These are phyloP conservation scores for Mionectes olivaceus DNA, from an alignment of 2,797 vertebrate species.

Conservation along the genomic window DNA sequence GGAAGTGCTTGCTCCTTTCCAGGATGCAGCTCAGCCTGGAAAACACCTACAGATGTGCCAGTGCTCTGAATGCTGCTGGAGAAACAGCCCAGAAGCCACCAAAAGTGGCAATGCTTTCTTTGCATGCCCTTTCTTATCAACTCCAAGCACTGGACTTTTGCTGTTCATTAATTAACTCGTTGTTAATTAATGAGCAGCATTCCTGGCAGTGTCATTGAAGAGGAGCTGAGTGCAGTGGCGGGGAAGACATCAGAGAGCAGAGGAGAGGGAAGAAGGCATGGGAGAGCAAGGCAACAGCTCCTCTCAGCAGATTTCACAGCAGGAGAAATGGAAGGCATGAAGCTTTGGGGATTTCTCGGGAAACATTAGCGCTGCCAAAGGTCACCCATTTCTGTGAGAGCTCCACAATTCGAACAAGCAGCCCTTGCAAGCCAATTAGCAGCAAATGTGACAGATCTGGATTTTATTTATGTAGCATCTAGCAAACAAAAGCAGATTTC, in stretches of 20 bases:
- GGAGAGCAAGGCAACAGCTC: constrained; percentile 35
- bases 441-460: constrained; percentile 64
- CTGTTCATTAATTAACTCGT: constrained; percentile 29
- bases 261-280: neutral
- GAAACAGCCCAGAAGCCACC: neutral
- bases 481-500: constrained; percentile 43
- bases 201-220: neutral
- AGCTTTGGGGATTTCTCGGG: constrained; percentile 68
- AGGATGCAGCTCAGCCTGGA: neutral
- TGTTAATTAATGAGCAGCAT: neutral
- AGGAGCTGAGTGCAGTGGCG: neutral
- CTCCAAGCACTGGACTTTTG: neutral
- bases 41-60: neutral
- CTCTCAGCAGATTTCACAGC: constrained; percentile 53
- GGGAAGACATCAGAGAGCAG: neutral
- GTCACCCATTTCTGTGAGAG: constrained; percentile 64
- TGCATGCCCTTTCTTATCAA: constrained; percentile 20
- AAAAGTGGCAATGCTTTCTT: neutral
- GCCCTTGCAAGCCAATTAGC: constrained; percentile 65
- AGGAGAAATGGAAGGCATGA: constrained; percentile 19
- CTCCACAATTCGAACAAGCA: constrained; percentile 64
- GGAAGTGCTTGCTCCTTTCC: neutral
- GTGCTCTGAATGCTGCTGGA: neutral
- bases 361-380: constrained; percentile 70
- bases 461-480: constrained; percentile 62